Conservation (phyloP, 1,140 invertebrate genomes). For the Ceratosolen solmsi region DNA sequence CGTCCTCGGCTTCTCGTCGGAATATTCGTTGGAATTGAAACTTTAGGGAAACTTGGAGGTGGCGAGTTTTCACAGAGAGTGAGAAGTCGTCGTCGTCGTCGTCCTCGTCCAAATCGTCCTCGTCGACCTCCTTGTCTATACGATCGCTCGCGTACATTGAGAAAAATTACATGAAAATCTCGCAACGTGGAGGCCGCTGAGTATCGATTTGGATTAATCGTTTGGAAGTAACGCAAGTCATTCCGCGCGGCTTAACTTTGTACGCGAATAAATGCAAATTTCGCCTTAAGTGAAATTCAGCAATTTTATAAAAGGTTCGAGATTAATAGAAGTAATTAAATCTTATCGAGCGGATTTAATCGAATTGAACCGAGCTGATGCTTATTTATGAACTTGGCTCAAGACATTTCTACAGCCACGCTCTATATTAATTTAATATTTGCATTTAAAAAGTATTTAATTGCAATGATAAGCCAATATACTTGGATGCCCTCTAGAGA, state of each 20-base stretch:
- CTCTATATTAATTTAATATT: not conserved
- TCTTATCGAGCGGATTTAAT: not conserved
- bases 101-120: no score
- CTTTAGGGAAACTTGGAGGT: not conserved
- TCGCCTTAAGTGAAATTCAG: not conserved
- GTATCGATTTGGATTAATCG: slow-evolving; percentile 19
- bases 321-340: slow-evolving; percentile 19
- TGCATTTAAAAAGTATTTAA: not conserved
- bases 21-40: not conserved
- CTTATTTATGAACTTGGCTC: not conserved
- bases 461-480: not conserved
- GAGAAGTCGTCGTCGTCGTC: not conserved
- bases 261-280: not conserved
- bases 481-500: not conserved
- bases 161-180: not conserved
- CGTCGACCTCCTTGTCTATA: no score
- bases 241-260: not conserved
- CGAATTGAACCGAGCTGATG: not conserved
- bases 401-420: not conserved
- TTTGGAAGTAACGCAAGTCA: not conserved
- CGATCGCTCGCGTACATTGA: not conserved
- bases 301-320: slow-evolving; percentile 2
- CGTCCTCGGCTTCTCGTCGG: not conserved
- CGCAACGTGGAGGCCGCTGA: not conserved
- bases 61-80: no score